These are phyloP conservation scores for Ctenodactylus gundi DNA, from an alignment of 2,113 vertebrate genomes.

Conservation along the genomic window DNA sequence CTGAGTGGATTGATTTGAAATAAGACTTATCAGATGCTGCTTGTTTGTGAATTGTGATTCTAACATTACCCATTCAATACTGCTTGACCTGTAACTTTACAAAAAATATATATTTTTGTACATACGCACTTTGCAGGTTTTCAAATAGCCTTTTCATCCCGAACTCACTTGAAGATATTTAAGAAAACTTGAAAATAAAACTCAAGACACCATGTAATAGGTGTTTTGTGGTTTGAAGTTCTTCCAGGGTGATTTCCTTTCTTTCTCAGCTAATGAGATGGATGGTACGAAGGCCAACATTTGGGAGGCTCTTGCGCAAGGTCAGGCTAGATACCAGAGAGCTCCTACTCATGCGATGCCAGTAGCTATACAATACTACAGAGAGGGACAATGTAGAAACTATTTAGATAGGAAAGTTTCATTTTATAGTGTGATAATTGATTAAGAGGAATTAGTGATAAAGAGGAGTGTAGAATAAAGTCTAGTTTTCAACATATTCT, in stretches of 20 bases:
- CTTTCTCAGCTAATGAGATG: neutral
- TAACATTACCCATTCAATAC: neutral
- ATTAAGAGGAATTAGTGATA: neutral
- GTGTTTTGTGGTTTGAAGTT: slow-evolving; percentile 16
- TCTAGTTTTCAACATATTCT: neutral
- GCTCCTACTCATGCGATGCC: neutral
- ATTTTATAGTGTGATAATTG: neutral
- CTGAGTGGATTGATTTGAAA: slow-evolving; percentile 12
- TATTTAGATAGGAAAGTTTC: neutral
- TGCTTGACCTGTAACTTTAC: neutral
- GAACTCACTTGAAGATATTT: neutral
- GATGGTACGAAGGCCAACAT: neutral
- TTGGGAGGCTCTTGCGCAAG: neutral
- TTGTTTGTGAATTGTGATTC: neutral
- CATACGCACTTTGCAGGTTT: neutral
- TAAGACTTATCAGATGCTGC: neutral
- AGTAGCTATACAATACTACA: neutral
- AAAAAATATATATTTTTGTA: slow-evolving; percentile 5
- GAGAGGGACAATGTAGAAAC: neutral
- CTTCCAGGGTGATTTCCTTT: neutral
- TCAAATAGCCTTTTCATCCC: neutral
- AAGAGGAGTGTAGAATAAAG: neutral
- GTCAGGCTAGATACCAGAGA: neutral
- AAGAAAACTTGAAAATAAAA: slow-evolving; percentile 50
- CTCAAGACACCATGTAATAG: slow-evolving; percentile 5